These are phyloP conservation scores for Mythimna pallens DNA, from an alignment of 2,888 invertebrate genomes.

Conservation along the genomic window DNA sequence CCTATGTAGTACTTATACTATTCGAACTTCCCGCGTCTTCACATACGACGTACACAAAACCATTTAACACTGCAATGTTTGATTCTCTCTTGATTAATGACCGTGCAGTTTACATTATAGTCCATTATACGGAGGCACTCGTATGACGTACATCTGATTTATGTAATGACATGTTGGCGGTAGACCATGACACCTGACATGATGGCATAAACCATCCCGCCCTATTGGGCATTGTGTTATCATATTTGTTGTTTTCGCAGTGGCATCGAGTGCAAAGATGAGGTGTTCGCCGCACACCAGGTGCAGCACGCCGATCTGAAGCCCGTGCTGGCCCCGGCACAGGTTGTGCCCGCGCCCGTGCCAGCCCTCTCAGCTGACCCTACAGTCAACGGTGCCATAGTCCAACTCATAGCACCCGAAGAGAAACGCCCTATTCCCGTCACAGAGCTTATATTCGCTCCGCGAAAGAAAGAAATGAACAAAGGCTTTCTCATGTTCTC, in stretches of 20 bases:
- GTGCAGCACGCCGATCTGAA: conserved; percentile 87
- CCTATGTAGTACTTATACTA: conserved; percentile 66
- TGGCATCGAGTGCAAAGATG: conserved; percentile 95
- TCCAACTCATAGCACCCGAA: conserved; percentile 79
- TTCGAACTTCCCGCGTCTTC: conserved; percentile 71
- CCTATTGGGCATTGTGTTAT: conserved; percentile 70
- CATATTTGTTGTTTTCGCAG: conserved; percentile 88
- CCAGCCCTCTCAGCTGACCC: conserved; percentile 70
- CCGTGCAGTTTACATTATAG: conserved; percentile 73
- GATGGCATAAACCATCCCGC: conserved; percentile 58
- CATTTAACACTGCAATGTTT: conserved; percentile 74
- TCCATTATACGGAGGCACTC: conserved; percentile 69
- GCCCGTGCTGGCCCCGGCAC: conserved; percentile 74
- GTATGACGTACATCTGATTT: conserved; percentile 64
- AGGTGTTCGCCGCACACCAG: conserved; percentile 93
- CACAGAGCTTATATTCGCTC: conserved; percentile 94
- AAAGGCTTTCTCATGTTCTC: conserved; percentile 97
- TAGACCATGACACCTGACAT: conserved; percentile 67
- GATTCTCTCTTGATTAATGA: conserved; percentile 72
- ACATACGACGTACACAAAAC: conserved; percentile 67
- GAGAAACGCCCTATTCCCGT: conserved; percentile 92
- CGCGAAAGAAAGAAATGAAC: conserved; percentile 97
- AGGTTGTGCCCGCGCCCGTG: conserved; percentile 62
- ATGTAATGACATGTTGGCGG: conserved; percentile 59
- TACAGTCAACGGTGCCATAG: conserved; percentile 82